These are phyloP conservation scores for Puffinus mauretanicus DNA, from an alignment of 2,113 vertebrate genomes.

Conservation along the genomic window DNA sequence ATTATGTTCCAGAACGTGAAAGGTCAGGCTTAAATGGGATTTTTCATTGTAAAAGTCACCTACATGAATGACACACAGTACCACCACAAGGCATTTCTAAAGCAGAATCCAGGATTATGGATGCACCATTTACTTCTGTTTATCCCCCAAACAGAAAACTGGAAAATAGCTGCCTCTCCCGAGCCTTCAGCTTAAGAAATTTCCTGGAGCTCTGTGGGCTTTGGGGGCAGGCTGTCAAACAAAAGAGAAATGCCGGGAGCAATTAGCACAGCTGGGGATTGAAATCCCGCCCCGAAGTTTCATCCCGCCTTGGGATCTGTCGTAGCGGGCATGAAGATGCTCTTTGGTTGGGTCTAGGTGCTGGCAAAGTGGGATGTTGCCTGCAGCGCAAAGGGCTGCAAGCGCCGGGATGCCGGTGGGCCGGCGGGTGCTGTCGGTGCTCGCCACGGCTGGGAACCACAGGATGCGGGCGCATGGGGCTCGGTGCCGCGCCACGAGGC, in stretches of 20 bases:
- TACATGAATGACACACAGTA: slow-evolving; percentile 49
- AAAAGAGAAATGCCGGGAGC: background rate
- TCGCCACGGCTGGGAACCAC: fast-evolving
- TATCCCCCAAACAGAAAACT: slow-evolving; percentile 15
- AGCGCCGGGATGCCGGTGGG: fast-evolving
- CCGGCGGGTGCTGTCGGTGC: fast-evolving
- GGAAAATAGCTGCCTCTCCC: slow-evolving; percentile 23
- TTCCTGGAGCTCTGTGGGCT: background rate
- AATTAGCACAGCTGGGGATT: background rate
- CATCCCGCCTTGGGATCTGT: background rate
- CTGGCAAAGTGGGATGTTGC: background rate
- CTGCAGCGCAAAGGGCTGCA: background rate
- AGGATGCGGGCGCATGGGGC: fast-evolving
- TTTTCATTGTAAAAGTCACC: slow-evolving; percentile 72
- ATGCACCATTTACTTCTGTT: slow-evolving; percentile 53
- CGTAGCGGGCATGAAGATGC: background rate
- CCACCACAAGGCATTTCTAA: slow-evolving; percentile 52
- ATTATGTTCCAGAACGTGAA: slow-evolving; percentile 66
- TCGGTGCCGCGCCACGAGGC: background rate
- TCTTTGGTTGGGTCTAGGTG: background rate
- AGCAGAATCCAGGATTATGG: slow-evolving; percentile 47
- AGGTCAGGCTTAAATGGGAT: slow-evolving; percentile 68
- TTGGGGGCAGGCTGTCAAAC: background rate
- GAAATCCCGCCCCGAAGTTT: background rate
- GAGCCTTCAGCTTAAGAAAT: background rate